Evolutionary conservation across 1,140 invertebrate genomes (phyloP).

Genomic region (Archivesica marissinica): DNA sequence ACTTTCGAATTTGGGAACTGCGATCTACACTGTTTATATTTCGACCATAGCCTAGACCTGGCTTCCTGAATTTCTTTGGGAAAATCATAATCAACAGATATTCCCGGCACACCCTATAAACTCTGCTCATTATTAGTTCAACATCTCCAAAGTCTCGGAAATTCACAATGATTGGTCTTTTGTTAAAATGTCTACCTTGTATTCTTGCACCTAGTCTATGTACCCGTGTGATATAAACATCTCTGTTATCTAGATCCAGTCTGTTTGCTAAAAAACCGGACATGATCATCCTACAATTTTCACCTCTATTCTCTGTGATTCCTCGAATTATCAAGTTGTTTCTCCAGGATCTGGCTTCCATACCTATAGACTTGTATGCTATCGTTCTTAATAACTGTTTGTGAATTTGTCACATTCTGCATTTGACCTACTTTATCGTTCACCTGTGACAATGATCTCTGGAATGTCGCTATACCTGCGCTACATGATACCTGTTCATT

Average conservation of each 20-base stretch:
- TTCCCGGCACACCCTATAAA: neutral
- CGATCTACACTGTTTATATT: neutral
- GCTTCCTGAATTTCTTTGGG: constrained; percentile 36
- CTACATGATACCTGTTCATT: constrained; percentile 9
- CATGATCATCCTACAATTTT: constrained; percentile 11
- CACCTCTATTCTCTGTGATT: constrained; percentile 30
- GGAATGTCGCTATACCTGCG: neutral
- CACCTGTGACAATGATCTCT: neutral
- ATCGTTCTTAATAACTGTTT: constrained; percentile 12
- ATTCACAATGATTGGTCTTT: constrained; percentile 24
- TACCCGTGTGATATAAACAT: constrained; percentile 25
- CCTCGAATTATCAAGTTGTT: too few relatives aligned
- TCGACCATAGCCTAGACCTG: neutral
- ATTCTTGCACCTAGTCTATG: constrained; percentile 18
- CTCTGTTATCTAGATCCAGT: neutral
- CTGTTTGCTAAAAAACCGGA: neutral
- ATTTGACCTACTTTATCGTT: neutral
- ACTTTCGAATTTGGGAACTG: neutral
- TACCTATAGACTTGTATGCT: constrained; percentile 34
- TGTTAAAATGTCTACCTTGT: neutral
- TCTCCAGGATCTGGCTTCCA: neutral
- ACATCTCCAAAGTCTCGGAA: constrained; percentile 27
- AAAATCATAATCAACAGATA: neutral
- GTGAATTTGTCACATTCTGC: neutral
- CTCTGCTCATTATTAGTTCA: constrained; percentile 22